Evolutionary conservation across 2,113 vertebrate genomes (phyloP).

Genomic region (Pterocles orientalis): DNA sequence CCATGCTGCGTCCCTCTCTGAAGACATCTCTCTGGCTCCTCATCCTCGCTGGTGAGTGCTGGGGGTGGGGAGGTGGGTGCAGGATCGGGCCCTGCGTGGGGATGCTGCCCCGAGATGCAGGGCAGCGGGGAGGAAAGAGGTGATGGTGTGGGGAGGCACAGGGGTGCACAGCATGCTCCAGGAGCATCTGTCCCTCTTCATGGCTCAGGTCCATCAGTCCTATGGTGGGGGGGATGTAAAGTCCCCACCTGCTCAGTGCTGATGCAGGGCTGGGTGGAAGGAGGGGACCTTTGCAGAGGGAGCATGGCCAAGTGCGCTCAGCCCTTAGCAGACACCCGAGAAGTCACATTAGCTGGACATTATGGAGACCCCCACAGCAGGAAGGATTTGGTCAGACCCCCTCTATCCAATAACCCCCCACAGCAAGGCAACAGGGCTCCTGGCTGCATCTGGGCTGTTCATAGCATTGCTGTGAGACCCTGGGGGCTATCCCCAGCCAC

Average conservation of each 20-base stretch:
- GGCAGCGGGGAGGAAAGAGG: neutral
- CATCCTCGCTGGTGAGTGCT: slow-evolving; percentile 66
- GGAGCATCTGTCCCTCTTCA: neutral
- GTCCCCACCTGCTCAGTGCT: neutral
- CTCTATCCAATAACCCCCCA: neutral
- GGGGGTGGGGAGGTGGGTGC: neutral
- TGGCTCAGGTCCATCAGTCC: fast-evolving
- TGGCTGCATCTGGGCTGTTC: neutral
- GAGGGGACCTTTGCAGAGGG: neutral
- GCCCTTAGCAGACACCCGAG: neutral
- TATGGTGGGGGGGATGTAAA: fast-evolving
- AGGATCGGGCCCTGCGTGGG: neutral
- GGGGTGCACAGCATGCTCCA: neutral
- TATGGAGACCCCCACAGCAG: neutral
- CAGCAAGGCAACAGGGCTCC: neutral
- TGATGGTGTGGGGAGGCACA: fast-evolving
- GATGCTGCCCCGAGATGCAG: neutral
- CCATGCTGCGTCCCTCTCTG: neutral
- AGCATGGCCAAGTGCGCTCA: neutral
- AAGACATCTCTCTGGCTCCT: neutral
- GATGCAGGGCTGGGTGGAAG: neutral
- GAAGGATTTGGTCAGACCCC: neutral
- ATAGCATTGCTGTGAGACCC: neutral
- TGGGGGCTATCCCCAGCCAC: neutral
- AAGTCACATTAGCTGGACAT: neutral